Percentiles rank a stretch among this genome's conserved stretches.
Conservation (phyloP, 2,113 vertebrate genomes). For the Rissa tridactyla region DNA sequence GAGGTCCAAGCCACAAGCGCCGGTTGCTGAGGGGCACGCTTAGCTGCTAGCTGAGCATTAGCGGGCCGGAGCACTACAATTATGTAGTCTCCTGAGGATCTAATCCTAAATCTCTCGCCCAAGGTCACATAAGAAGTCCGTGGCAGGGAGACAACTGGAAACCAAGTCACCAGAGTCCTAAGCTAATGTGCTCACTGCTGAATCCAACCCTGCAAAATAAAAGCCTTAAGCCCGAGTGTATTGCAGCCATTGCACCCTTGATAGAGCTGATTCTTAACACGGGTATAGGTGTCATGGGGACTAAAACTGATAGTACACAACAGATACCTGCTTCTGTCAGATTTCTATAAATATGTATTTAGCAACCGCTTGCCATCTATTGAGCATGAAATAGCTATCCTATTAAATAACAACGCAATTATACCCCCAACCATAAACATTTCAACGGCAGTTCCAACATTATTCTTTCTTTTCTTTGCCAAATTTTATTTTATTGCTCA, state of each 20-base stretch:
- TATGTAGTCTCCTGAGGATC: neutral
- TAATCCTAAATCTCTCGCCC: neutral
- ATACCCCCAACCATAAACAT: neutral
- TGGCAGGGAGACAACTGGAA: neutral
- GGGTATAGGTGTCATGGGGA: neutral
- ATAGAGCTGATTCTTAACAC: neutral
- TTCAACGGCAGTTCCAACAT: neutral
- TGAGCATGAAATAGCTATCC: neutral
- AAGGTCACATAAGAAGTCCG: conserved; percentile 26
- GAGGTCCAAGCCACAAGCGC: neutral
- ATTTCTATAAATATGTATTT: conserved; percentile 24
- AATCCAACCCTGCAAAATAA: neutral
- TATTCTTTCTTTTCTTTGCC: neutral
- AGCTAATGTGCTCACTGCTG: neutral
- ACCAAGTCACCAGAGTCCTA: neutral
- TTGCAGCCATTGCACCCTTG: neutral
- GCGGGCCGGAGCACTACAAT: neutral
- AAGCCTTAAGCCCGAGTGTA: neutral
- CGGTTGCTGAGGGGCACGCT: neutral
- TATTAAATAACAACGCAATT: conserved; percentile 11
- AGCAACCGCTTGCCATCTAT: neutral
- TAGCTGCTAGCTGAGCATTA: neutral
- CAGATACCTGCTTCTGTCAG: neutral
- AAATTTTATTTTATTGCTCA: neutral
- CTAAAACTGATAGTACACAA: neutral